These are phyloP conservation scores for Melipona beecheii DNA, from an alignment of 2,888 invertebrate species.

Conservation along the genomic window DNA sequence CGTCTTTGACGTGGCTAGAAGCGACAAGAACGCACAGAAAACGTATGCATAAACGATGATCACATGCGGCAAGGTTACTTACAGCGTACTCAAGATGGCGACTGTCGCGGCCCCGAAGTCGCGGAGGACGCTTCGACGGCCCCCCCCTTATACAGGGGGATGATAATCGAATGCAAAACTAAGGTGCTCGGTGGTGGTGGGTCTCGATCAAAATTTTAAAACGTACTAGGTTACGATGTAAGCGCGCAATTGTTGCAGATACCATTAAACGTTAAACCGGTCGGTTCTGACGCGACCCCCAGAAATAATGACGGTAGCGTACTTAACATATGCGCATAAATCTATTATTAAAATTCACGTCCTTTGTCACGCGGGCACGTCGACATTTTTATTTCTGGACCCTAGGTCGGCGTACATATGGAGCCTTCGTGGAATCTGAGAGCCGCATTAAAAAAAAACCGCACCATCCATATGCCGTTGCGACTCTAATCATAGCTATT, in stretches of 20 bases:
- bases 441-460: slow-evolving; percentile 65
- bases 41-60: slow-evolving; percentile 46
- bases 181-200: neutral
- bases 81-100: slow-evolving; percentile 62
- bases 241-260: slow-evolving; percentile 52
- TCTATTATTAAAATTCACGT: slow-evolving; percentile 82
- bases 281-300: slow-evolving; percentile 18
- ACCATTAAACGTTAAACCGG: slow-evolving; percentile 57
- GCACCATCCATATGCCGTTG: slow-evolving; percentile 77
- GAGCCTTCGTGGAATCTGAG: slow-evolving; percentile 70
- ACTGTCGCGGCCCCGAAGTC: slow-evolving; percentile 21
- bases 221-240: slow-evolving; percentile 3
- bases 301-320: slow-evolving; percentile 78
- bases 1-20: neutral
- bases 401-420: slow-evolving; percentile 76
- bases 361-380: slow-evolving; percentile 72
- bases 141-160: neutral
- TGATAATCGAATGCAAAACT: slow-evolving; percentile 58
- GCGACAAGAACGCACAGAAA: neutral
- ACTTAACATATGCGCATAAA: slow-evolving; percentile 84
- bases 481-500: slow-evolving; percentile 74
- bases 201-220: slow-evolving; percentile 36
- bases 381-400: slow-evolving; percentile 74
- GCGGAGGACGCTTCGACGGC: slow-evolving; percentile 27
- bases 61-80: slow-evolving; percentile 19